phyloP scores from a whole-genome alignment of 64 coral and sea anemone genomes.

The Actinia tenebrosa region DNA sequence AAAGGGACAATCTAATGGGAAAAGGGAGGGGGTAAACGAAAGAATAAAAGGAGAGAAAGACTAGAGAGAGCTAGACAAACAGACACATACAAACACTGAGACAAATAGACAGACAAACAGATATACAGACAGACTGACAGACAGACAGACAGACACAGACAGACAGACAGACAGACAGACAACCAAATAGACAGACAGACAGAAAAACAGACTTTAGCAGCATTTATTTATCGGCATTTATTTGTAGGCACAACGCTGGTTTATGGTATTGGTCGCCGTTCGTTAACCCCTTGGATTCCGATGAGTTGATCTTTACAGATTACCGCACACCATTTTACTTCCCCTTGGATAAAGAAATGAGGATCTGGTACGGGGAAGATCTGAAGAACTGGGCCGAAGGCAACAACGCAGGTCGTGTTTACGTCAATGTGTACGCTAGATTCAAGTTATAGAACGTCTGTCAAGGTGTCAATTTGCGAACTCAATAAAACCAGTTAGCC shows the following conservation, averaged over 20 bases:
- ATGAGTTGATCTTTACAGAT: slow-evolving; percentile 31
- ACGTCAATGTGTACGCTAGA: slow-evolving; percentile 31
- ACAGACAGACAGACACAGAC: too few relatives aligned
- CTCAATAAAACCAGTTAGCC: too few relatives aligned
- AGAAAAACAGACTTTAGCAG: background rate
- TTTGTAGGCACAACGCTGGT: background rate
- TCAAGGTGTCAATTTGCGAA: too few relatives aligned
- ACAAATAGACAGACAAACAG: too few relatives aligned
- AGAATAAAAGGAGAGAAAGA: too few relatives aligned
- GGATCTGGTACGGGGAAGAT: slow-evolving; percentile 51
- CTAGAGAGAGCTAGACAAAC: too few relatives aligned
- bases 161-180: too few relatives aligned
- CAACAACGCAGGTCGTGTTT: slow-evolving; percentile 27
- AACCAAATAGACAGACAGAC: too few relatives aligned
- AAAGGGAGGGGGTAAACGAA: too few relatives aligned
- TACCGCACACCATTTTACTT: slow-evolving; percentile 13
- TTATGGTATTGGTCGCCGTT: slow-evolving; percentile 42
- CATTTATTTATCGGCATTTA: background rate
- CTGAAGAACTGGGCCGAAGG: background rate
- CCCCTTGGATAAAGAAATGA: background rate
- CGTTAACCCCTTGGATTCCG: background rate
- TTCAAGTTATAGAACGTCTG: background rate
- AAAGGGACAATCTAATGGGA: too few relatives aligned
- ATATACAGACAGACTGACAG: too few relatives aligned
- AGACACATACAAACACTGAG: too few relatives aligned